Evolutionary conservation across 92 coral and sea anemone species (phyloP), one percentile per base, ranked within the genome.

Genomic region (Galaxea fascicularis): DNA sequence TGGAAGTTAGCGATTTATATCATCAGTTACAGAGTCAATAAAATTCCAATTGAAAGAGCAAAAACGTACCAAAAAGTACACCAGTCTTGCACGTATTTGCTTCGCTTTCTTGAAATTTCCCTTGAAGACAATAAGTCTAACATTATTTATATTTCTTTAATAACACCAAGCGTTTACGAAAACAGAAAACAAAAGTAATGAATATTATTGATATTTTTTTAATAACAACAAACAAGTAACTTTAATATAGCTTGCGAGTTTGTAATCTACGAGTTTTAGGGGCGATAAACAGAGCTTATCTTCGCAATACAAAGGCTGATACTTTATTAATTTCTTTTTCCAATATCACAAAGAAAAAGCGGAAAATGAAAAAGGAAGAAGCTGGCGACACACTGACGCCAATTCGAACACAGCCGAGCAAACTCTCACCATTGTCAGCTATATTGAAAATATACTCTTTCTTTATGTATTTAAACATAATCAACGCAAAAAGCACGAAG

Each of bases 321-420:
- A 49, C 51, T 79, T 79, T 49, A 46, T 65, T 65, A 53, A 17
- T 79, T 76, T 74, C 59, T 62, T 49, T 39, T 77, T 44, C 31
- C 41, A 59, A 63, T 63, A 77, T 39, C 45, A 49, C 27, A 66
- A 79, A 66, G 35, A 64, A 79, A 6, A 79, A 24, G 29, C 65
- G 65, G 65, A 79, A 71, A 79, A 68, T 51, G 29, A 17, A 53
- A 79, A 68, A 53, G 24, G 62, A 52, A 15, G 49, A n/a, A 30
- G n/a, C 12, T 3, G 16, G 35, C 31, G 84, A 66, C 84, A 29
- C 0, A 9, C 10, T 57, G 75, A 67, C 84, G 84, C 84, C 84
- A 51, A 4, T 15, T 52, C 26, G 13, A 58, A 79, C 45, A 79
- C 84, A 79, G 84, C 65, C 59, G 65, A 65, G n/a, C 65, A 27